A percentile compares a stretch with the other conserved stretches of the same genome.
Evolutionary conservation across 2,113 vertebrate species (phyloP).

Genomic region (Lota lota): DNA sequence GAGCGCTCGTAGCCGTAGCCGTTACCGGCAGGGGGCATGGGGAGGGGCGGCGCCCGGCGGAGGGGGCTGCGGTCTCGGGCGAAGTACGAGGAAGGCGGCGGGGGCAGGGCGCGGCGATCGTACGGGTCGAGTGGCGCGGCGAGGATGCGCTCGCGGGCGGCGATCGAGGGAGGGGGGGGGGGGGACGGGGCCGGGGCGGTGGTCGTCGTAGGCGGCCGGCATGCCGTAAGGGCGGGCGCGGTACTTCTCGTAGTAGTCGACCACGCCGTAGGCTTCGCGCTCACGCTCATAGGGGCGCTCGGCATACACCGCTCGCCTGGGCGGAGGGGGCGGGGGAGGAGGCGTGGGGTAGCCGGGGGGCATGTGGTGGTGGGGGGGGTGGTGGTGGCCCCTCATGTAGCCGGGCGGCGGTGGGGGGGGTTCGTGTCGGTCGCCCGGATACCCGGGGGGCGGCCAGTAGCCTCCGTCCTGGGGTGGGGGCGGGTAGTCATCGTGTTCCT

Average conservation of each 20-base stretch:
- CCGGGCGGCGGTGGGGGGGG: constrained; percentile 65
- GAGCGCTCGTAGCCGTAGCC: constrained; percentile 89
- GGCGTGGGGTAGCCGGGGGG: constrained; percentile 77
- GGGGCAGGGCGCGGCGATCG: constrained; percentile 85
- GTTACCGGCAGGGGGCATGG: constrained; percentile 78
- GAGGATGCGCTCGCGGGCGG: constrained; percentile 80
- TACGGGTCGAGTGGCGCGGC: constrained; percentile 80
- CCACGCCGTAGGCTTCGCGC: constrained; percentile 80
- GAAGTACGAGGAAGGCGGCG: constrained; percentile 84
- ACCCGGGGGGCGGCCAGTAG: constrained; percentile 82
- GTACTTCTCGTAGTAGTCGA: constrained; percentile 97
- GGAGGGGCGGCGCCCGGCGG: constrained; percentile 69
- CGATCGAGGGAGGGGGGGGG: constrained; percentile 71
- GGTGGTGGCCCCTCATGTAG: constrained; percentile 53
- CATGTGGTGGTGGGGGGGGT: constrained; percentile 57
- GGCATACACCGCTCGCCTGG: constrained; percentile 65
- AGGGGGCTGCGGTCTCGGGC: constrained; percentile 91
- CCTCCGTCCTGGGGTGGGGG: constrained; percentile 82
- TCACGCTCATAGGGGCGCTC: constrained; percentile 83
- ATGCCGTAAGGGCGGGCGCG: constrained; percentile 85
- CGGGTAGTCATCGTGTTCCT: constrained; percentile 84
- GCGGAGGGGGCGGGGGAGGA: constrained; percentile 79
- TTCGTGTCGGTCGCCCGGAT: constrained; percentile 28
- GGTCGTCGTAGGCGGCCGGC: constrained; percentile 67
- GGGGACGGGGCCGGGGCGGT: constrained; percentile 65